Evolutionary conservation across 2,797 vertebrate genomes (phyloP), one percentile per base, ranked within the genome.

Genomic region (Sebastes minor): DNA sequence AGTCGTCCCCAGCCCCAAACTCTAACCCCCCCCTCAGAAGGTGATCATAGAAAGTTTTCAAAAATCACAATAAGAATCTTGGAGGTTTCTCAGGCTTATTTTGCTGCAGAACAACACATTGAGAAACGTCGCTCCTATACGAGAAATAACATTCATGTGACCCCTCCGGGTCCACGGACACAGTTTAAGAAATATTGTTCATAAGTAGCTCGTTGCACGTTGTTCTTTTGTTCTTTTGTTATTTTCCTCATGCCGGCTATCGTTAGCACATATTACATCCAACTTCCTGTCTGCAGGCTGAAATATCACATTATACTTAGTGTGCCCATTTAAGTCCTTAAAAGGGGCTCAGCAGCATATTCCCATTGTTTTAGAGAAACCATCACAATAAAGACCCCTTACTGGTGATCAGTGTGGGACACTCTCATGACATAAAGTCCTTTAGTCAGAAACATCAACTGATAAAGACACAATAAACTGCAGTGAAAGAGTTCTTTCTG

Each of bases 141-240:
- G n/a, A 78, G 28, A 81, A 60, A 74, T 55, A 78, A 82, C 80
- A 86, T 83, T 86, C 83, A 81, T 38, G 12, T 64, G 71, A 78
- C 80, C 76, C 33, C 5, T 62, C 14, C 49, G 73, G 56, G 53
- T 74, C 66, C 30, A 33, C 4, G 60, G 16, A 80, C 42, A 64
- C 46, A 76, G 62, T 74, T 80, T 23, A n/a, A 70, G 42, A 76
- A 59, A 63, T 10, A 22, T 4, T 53, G 28, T 78, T 86, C 16
- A 66, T 42, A 12, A 78, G 52, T 23, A 59, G 61, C 38, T 56
- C 22, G 11, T 56, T 33, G 63, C 69, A 61, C 56, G 10, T 71
- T 33, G 25, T 71, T 28, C 6, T 59, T 63, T 32, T 30, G 32
- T 33, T 33, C 32, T 33, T 33, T 71, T 33, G 25, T 71, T 28